Evolutionary conservation across 2,888 invertebrate species (phyloP), one percentile per base, ranked within the genome.

Genomic region (Amphimallon solstitiale): DNA sequence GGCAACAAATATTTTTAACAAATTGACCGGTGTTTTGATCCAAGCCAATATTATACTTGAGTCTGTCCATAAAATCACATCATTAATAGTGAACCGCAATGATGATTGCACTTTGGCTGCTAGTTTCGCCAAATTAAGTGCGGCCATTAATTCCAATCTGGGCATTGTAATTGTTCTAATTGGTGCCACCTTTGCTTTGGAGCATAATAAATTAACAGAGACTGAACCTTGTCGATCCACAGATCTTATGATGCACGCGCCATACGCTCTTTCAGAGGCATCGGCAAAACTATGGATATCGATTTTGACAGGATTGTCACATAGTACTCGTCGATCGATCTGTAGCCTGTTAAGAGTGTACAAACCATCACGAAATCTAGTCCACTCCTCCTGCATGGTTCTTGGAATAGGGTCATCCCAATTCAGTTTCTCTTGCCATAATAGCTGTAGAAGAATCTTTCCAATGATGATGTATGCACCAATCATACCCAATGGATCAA

Each of bases 391-490:
- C n/a, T n/a, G n/a, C n/a, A n/a, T n/a, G n/a, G 34, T 5, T 54
- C 35, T 29, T 7, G 63, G 52, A 19, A 70, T 14, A 12, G 45
- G 14, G 7, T 70, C 56, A 17, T 70, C 71, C 71, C 68, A 71
- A 17, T 19, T 43, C n/a, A 65, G n/a, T 19, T 67, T 62, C 14
- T 14, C 10, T 10, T 17, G 7, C 68, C 68, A 71, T 37, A 67
- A 49, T 29, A 46, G 9, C 34, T 71, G 68, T 6, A 71, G 37
- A 23, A 71, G 15, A 9, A 63, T 21, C 37, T 71, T 71, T 2
- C 46, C 67, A 6, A 21, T 40, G n/a, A 70, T 69, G 61, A 71
- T 69, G 52, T n/a, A n/a, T n/a, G n/a, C n/a, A n/a, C n/a, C n/a
- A n/a, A n/a, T n/a, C n/a, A n/a, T n/a, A n/a, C n/a, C n/a, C n/a